Base-by-base conservation (phyloP, 2,888 invertebrate species). In the Kuschelorhynchus macadamiae region DNA sequence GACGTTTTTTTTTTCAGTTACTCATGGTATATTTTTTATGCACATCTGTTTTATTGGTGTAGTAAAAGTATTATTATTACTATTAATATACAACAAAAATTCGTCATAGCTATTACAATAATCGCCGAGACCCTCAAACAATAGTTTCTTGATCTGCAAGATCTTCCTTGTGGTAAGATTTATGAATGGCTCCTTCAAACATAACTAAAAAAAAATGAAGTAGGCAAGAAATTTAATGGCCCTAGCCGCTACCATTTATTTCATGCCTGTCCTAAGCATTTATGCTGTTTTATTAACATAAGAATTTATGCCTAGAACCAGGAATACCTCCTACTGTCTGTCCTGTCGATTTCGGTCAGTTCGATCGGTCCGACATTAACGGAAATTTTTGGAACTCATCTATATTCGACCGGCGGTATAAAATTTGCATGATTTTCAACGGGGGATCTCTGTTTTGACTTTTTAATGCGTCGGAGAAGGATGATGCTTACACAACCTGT, bases 301-400 rank as follows among this genome's bases (percentile, higher is more conserved):
- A 44, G 36, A 63, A 63, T 55, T 63, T 55, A 63, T 55, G 63
- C 18, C 55, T 44, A 17, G 53, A 46, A 3, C 30, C 20, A 14
- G n/a, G 46, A 63, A 46, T 63, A 56, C 63, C 63, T 55, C 63
- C 63, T 63, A 63, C 55, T 41, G 63, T 63, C 47, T 49, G 50
- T 25, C 16, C 20, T 39, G 47, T 56, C 55, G 55, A 42, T 53
- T 46, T 56, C 18, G 46, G 25, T 63, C 39, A 42, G 41, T 47
- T 63, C 39, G 49, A 25, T 16, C 16, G 25, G 25, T 39, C 36
- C 52, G 52, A 17, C 50, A 57, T 57, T 21, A 57, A 42, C 41
- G 21, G 25, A 41, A 49, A 21, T 64, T 64, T 64, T 57, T 20
- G 50, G 52, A 57, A 39, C 59, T 50, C 30, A 52, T 65, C 20